Evolutionary conservation across 1,140 invertebrate genomes (phyloP), one percentile per base, ranked within the genome.

Genomic region (Drosophila gunungcola): DNA sequence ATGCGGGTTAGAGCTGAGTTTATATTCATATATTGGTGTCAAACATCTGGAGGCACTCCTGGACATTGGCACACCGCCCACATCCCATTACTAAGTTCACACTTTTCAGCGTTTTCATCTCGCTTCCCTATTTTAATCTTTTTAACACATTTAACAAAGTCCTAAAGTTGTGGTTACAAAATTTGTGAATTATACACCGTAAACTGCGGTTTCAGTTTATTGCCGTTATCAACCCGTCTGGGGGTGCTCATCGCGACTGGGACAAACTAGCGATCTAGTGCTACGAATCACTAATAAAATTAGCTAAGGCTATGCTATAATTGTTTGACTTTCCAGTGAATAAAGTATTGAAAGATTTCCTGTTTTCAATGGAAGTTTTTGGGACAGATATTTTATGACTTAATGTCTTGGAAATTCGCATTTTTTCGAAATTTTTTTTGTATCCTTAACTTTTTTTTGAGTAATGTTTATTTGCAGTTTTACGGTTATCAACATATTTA

Each of bases 121-220:
- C 7, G n/a, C 46, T 32, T 49, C 4, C n/a, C 25, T 12, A 27
- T 10, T 34, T 34, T 11, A 49, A 49, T 13, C 10, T 11, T 13
- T 48, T 70, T 70, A 70, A 36, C 43, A 69, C 67, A 70, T 36
- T 70, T 70, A 70, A 38, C 67, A 70, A 57, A 69, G 36, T 49
- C 34, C 46, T 70, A 70, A 70, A 70, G 29, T 27, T 48, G 51
- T 41, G 42, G 42, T 56, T 39, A 48, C 11, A 36, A 9, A 49
- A 34, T 48, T 69, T 42, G 67, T 56, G 65, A 48, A 56, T 46
- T 69, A 2, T 58, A 57, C 13, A 38, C 38, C 2, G 29, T n/a
- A 4, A 68, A 27, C 25, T 70, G 67, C 16, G 67, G 63, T 70
- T 70, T 41, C 0, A 2, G 16, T 70, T 70, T 39, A 69, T 16